Evolutionary conservation across 2,797 vertebrate genomes (phyloP).

Genomic region (Tolypeutes matacus): DNA sequence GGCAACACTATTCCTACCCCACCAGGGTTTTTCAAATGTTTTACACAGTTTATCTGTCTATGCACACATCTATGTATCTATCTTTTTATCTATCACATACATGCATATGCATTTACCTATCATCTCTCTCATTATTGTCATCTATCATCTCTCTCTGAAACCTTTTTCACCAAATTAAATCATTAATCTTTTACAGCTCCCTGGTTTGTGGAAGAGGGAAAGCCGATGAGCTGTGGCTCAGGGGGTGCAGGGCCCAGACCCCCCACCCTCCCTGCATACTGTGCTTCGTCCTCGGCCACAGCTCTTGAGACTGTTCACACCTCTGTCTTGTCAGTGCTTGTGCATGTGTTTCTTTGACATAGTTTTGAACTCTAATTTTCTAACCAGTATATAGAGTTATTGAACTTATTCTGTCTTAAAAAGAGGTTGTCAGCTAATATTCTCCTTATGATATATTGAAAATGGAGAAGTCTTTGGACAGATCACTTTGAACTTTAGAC

Average conservation of each 20-base stretch:
- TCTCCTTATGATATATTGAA: neutral
- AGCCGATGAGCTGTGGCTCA: neutral
- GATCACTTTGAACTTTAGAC: constrained; percentile 30
- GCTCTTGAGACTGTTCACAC: neutral
- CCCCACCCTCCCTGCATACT: neutral
- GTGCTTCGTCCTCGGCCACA: neutral
- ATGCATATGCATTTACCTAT: too few species aligned
- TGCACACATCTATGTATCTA: neutral
- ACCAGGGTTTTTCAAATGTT: neutral
- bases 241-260: too few species aligned
- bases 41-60: too few species aligned
- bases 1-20: neutral
- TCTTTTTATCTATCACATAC: neutral
- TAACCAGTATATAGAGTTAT: constrained; percentile 36
- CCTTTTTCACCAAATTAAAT: neutral
- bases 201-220: neutral
- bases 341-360: constrained; percentile 6
- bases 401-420: neutral
- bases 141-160: neutral
- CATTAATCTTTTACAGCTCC: neutral
- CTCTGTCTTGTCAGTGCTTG: neutral
- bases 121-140: too few species aligned
- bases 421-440: neutral
- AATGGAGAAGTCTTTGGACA: neutral
- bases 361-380: constrained; percentile 17